Conservation (phyloP, 2,888 invertebrate genomes). For the Eulithis testata region DNA sequence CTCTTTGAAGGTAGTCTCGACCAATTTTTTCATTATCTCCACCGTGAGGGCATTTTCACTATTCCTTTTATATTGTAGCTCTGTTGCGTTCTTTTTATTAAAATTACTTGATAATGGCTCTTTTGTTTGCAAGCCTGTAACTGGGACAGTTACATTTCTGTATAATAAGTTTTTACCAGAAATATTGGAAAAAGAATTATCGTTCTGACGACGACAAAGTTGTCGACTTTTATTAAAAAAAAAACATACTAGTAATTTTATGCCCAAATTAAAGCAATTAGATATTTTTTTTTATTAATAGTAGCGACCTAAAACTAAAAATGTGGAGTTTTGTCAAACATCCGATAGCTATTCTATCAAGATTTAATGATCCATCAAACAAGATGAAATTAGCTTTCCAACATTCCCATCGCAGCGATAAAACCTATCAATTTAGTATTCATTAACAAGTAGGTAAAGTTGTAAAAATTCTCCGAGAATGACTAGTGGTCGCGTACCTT, state of each 20-base stretch:
- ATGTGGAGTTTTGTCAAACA: slow-evolving; percentile 4
- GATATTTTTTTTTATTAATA: neutral
- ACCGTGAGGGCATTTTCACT: slow-evolving; percentile 61
- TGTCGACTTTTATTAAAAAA: neutral
- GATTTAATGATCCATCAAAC: slow-evolving; percentile 29
- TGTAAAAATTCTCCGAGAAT: slow-evolving; percentile 56
- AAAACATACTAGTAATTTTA: too few species aligned
- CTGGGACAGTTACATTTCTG: slow-evolving; percentile 10
- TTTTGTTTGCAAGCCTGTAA: slow-evolving; percentile 54
- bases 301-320: too few species aligned
- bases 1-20: slow-evolving; percentile 63
- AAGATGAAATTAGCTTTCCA: slow-evolving; percentile 38
- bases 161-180: slow-evolving; percentile 3
- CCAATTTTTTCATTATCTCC: slow-evolving; percentile 73
- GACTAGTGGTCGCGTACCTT: slow-evolving; percentile 54
- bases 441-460: slow-evolving; percentile 46
- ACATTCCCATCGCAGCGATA: slow-evolving; percentile 32
- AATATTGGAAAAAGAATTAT: neutral
- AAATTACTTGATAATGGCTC: slow-evolving; percentile 51
- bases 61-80: slow-evolving; percentile 56
- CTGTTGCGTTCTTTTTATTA: slow-evolving; percentile 54
- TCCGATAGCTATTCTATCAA: slow-evolving; percentile 15
- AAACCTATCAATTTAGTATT: slow-evolving; percentile 35
- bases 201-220: too few species aligned
- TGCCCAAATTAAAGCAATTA: too few species aligned